Percentiles rank a stretch among this genome's conserved stretches.
These are phyloP conservation scores for Chalcosyrphus nemorum DNA, from an alignment of 2,888 invertebrate genomes.

Conservation along the genomic window DNA sequence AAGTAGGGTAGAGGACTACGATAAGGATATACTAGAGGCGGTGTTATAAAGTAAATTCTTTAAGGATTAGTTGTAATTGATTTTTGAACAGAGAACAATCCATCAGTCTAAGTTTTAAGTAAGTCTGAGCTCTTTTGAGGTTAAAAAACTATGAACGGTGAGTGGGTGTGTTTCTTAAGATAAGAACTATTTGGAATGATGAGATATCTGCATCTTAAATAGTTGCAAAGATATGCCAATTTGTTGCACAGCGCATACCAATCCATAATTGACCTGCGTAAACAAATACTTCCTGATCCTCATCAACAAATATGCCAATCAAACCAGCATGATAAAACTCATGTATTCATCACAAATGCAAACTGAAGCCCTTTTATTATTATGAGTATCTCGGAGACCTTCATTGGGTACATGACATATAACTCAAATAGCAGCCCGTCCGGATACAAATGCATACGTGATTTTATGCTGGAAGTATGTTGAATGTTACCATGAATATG, in stretches of 20 bases:
- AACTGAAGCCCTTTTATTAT: not conserved
- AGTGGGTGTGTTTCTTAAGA: no score
- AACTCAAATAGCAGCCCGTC: not conserved
- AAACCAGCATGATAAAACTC: not conserved
- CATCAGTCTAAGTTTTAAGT: not conserved
- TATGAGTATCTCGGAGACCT: not conserved
- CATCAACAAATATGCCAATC: not conserved
- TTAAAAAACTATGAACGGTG: not conserved
- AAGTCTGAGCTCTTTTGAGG: not conserved
- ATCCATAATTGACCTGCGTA: no score
- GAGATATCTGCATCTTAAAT: no score
- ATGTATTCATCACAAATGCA: not conserved
- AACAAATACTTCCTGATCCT: not conserved
- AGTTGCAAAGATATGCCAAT: no score
- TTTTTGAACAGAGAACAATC: not conserved
- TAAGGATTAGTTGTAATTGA: not conserved
- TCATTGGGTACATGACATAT: not conserved
- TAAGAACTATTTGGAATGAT: not conserved
- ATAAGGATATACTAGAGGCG: conserved; percentile 6
- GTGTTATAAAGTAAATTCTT: not conserved
- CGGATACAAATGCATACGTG: not conserved
- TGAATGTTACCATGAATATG: not conserved
- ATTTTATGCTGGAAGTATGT: not conserved
- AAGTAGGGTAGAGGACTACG: not conserved
- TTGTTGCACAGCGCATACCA: no score